phyloP scores from a whole-genome alignment of 2,797 vertebrate genomes.

The Sebastes elongatus region DNA sequence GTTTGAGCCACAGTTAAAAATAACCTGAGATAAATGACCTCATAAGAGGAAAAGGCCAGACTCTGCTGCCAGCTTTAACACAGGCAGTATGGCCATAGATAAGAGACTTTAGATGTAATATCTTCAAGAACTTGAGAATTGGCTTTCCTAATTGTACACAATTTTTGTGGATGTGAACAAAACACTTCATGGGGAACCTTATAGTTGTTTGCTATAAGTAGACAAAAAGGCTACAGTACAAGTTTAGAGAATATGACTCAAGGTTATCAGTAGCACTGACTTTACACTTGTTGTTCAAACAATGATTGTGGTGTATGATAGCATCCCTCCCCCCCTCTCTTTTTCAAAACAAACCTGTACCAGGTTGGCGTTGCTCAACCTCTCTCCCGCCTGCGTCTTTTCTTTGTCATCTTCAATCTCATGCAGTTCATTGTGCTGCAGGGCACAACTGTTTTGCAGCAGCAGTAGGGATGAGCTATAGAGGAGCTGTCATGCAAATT shows the following conservation, averaged over 20 bases:
- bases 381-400: constrained; percentile 32
- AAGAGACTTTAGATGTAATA: neutral
- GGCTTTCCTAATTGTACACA: neutral
- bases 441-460: constrained; percentile 59
- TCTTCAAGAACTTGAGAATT: neutral
- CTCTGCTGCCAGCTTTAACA: neutral
- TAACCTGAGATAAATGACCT: constrained; percentile 54
- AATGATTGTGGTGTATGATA: neutral
- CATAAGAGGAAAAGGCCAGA: constrained; percentile 16
- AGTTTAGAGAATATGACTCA: neutral
- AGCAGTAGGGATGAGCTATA: neutral
- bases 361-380: constrained; percentile 49
- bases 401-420: constrained; percentile 47
- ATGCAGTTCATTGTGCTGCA: constrained; percentile 38
- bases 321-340: constrained; percentile 27
- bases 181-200: neutral
- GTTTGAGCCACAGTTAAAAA: constrained; percentile 54
- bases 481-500: constrained; percentile 16
- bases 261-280: constrained; percentile 6
- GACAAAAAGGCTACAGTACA: neutral
- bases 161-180: neutral
- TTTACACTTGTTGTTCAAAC: constrained; percentile 32
- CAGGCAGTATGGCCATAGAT: neutral
- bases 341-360: constrained; percentile 73
- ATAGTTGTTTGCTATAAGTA: neutral